phyloP scores from a whole-genome alignment of 2,888 invertebrate genomes.

The Cerastis rubricosa region DNA sequence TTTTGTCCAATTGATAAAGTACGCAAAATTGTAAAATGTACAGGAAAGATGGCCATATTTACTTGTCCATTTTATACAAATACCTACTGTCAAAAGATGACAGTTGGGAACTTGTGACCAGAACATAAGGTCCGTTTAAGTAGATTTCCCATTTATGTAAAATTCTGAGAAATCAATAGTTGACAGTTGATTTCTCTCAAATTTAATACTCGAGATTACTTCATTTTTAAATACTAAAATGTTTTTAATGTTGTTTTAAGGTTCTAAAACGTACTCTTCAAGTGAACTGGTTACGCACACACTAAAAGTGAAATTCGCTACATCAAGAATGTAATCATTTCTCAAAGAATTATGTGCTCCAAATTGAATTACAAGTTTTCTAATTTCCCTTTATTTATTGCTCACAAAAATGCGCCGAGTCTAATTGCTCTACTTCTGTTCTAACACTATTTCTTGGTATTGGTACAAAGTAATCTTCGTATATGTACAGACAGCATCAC shows the following conservation, averaged over 20 bases:
- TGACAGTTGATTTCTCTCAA: too few relatives aligned
- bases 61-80: background rate
- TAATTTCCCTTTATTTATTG: constrained; percentile 23
- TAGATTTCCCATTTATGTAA: too few relatives aligned
- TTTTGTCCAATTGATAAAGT: background rate
- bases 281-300: constrained; percentile 2
- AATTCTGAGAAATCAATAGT: too few relatives aligned
- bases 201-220: too few relatives aligned
- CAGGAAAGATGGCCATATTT: too few relatives aligned
- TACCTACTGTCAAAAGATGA: background rate
- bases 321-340: constrained; percentile 12
- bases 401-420: background rate
- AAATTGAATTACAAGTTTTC: constrained; percentile 21
- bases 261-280: background rate
- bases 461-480: background rate
- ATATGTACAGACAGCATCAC: background rate
- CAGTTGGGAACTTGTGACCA: background rate
- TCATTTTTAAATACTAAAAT: too few relatives aligned
- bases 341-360: background rate
- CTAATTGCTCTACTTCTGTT: constrained; percentile 3
- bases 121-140: background rate
- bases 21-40: background rate
- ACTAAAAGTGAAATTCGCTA: constrained; percentile 7
- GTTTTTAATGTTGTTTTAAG: background rate
- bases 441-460: too few relatives aligned